Evolutionary conservation across 53 echinoderm and acorn worm species (phyloP).

Genomic region (Apostichopus leukothele): DNA sequence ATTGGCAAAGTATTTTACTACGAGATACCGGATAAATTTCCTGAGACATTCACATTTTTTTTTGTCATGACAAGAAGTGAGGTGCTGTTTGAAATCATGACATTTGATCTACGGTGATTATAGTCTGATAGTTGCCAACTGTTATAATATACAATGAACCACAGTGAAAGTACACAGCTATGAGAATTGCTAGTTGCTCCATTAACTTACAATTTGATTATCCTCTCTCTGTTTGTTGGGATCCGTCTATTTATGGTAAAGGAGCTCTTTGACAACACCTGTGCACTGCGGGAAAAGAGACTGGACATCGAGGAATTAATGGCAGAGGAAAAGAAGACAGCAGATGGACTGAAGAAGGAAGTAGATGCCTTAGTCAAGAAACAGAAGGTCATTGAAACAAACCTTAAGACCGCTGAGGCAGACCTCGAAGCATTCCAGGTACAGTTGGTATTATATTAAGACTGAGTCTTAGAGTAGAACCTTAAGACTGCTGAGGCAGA

Average conservation of each 20-base stretch:
- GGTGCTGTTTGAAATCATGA: neutral
- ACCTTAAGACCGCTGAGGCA: conserved; percentile 92
- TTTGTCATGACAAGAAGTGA: no score
- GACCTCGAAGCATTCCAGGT: conserved; percentile 98
- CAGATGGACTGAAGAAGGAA: conserved; percentile 90
- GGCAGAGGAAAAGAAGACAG: conserved; percentile 91
- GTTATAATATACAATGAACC: no score
- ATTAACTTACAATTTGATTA: neutral
- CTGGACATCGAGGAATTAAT: conserved; percentile 92
- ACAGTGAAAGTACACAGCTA: no score
- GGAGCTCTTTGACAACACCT: conserved; percentile 94
- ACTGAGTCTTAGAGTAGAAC: conserved; percentile 60
- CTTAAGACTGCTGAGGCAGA: conserved; percentile 95
- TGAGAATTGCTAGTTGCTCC: no score
- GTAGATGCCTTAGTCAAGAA: conserved; percentile 88
- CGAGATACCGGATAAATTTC: no score
- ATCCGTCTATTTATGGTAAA: conserved; percentile 4
- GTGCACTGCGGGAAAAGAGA: conserved; percentile 88
- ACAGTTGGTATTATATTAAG: conserved; percentile 45
- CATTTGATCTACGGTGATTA: no score
- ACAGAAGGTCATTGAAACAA: conserved; percentile 83
- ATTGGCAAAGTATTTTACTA: no score
- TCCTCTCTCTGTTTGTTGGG: neutral
- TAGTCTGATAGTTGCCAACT: no score
- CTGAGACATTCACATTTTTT: no score